These are phyloP conservation scores for Cherax quadricarinatus DNA, from an alignment of 1,140 invertebrate species.

Conservation along the genomic window DNA sequence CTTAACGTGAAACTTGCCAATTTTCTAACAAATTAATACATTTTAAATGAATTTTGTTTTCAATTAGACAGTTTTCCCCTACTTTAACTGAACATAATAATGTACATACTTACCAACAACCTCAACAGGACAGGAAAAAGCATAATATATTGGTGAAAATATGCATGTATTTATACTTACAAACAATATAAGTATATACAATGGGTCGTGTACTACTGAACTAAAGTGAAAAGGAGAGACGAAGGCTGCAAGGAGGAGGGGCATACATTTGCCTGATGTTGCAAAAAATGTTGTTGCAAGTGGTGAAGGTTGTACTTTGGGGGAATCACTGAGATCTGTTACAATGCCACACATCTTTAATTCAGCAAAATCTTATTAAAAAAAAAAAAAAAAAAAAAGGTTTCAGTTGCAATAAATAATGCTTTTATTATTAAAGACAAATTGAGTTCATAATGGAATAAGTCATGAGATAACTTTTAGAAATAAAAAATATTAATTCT, in stretches of 20 bases:
- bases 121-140: not conserved
- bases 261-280: conserved; percentile 3
- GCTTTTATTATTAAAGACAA: not conserved
- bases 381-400: conserved; percentile 5
- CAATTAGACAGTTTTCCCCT: too few relatives aligned
- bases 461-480: not conserved
- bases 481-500: not conserved
- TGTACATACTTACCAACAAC: too few relatives aligned
- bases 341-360: conserved; percentile 65
- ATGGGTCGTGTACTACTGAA: conserved; percentile 52
- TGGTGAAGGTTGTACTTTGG: conserved; percentile 64
- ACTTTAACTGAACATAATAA: too few relatives aligned
- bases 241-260: not conserved
- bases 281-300: conserved; percentile 45
- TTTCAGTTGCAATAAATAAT: conserved; percentile 38
- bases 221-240: conserved; percentile 26
- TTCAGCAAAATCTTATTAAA: conserved; percentile 28
- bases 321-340: conserved; percentile 66
- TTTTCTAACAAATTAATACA: too few relatives aligned
- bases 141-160: conserved; percentile 57
- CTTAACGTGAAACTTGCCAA: too few relatives aligned
- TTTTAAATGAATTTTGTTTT: too few relatives aligned
- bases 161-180: conserved; percentile 70
- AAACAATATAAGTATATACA: conserved; percentile 65
- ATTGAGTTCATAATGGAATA: not conserved